Conservation (phyloP, 2,797 vertebrate genomes). For the Cyprinella venusta region DNA sequence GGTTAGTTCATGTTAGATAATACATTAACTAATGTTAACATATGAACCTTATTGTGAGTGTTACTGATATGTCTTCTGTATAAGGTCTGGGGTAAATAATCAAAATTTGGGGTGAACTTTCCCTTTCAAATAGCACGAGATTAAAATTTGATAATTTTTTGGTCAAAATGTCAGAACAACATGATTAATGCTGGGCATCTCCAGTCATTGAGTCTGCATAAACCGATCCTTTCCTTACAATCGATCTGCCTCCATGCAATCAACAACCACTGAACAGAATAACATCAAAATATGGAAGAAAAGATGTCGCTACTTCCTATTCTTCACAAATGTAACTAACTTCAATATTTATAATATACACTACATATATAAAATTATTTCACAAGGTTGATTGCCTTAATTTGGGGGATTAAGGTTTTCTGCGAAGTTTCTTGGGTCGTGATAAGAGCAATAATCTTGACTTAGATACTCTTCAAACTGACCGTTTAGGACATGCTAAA, state of each 20-base stretch:
- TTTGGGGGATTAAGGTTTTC: background rate
- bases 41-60: too few species aligned
- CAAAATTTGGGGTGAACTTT: background rate
- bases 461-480: background rate
- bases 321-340: too few species aligned
- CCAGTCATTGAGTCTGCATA: background rate
- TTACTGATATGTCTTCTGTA: background rate
- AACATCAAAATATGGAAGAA: background rate
- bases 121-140: background rate
- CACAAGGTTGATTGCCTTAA: background rate
- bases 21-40: too few species aligned
- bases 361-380: too few species aligned
- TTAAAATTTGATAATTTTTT: background rate
- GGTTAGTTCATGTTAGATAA: too few species aligned
- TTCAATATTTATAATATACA: too few species aligned
- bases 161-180: background rate
- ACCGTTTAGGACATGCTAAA: background rate
- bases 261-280: background rate
- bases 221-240: background rate
- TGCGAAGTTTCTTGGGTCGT: too few species aligned
- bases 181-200: background rate
- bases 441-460: background rate
- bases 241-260: background rate
- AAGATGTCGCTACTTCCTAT: background rate
- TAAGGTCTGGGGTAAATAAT: background rate